phyloP scores from a whole-genome alignment of 2,113 vertebrate genomes.

The Oncorhynchus gorbuscha region DNA sequence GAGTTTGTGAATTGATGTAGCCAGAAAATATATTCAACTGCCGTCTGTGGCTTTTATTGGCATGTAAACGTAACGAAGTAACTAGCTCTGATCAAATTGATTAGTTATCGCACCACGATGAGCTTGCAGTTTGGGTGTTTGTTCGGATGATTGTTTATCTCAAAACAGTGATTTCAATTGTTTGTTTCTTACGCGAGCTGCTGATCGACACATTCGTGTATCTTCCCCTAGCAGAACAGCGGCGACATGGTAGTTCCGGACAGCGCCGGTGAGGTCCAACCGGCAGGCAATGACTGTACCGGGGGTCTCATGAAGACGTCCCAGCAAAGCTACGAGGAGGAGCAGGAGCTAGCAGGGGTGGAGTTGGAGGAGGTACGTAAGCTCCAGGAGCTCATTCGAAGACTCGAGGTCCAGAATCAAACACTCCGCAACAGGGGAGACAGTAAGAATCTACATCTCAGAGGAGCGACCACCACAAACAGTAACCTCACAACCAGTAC shows the following conservation, averaged over 20 bases:
- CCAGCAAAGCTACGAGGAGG: slow-evolving; percentile 50
- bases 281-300: slow-evolving; percentile 65
- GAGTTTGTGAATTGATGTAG: too few species aligned
- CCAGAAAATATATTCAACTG: too few species aligned
- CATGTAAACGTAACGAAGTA: too few species aligned
- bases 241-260: slow-evolving; percentile 88
- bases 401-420: slow-evolving; percentile 87
- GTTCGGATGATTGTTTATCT: too few species aligned
- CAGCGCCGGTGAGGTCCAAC: slow-evolving; percentile 71
- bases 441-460: slow-evolving; percentile 52
- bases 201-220: neutral
- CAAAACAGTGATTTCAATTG: too few species aligned
- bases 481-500: slow-evolving; percentile 40
- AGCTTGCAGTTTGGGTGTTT: too few species aligned
- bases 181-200: neutral
- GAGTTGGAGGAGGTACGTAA: slow-evolving; percentile 87
- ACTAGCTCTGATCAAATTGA: too few species aligned
- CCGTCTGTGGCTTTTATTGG: too few species aligned
- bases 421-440: slow-evolving; percentile 74
- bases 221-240: slow-evolving; percentile 29
- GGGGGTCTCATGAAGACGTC: slow-evolving; percentile 61
- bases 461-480: slow-evolving; percentile 27
- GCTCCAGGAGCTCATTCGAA: slow-evolving; percentile 84
- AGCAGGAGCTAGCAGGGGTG: slow-evolving; percentile 59
- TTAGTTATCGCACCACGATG: too few species aligned